Percentiles rank a stretch among this genome's conserved stretches.
phyloP scores from a whole-genome alignment of 2,888 invertebrate genomes.

The Stenchaetothrips biformis region DNA sequence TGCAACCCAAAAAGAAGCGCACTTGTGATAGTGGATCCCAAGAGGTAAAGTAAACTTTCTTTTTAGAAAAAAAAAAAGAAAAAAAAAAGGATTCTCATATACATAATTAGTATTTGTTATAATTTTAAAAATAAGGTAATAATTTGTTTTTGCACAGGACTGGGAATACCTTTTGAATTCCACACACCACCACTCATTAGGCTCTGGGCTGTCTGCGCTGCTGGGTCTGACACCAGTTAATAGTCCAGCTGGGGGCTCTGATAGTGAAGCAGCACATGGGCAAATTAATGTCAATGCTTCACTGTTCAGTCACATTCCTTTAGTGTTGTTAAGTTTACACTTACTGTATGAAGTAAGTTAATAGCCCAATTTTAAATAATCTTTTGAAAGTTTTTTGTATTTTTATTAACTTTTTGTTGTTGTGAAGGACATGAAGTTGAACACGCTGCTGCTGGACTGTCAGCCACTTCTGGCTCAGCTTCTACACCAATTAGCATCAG shows the following conservation, averaged over 20 bases:
- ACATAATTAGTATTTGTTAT: neutral
- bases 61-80: no score
- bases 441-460: constrained; percentile 62
- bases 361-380: neutral
- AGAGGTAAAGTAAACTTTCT: constrained; percentile 47
- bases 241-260: constrained; percentile 29
- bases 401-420: neutral
- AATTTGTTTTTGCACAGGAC: constrained; percentile 51
- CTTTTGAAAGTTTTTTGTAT: constrained; percentile 16
- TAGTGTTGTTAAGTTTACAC: constrained; percentile 76
- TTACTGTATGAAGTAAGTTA: constrained; percentile 69
- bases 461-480: constrained; percentile 63
- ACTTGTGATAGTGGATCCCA: constrained; percentile 71
- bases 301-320: constrained; percentile 67
- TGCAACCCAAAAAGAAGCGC: constrained; percentile 69
- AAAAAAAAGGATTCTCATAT: no score
- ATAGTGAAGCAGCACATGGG: constrained; percentile 43
- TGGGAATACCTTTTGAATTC: constrained; percentile 68
- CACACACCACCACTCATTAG: constrained; percentile 53
- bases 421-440: constrained; percentile 69
- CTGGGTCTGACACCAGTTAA: constrained; percentile 44
- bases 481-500: constrained; percentile 69
- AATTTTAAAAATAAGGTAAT: neutral
- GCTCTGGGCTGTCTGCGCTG: constrained; percentile 47
- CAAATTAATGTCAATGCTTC: constrained; percentile 60